Percentiles rank a stretch among this genome's conserved stretches.
phyloP scores from a whole-genome alignment of 1,140 invertebrate genomes.

The Drosophila auraria region DNA sequence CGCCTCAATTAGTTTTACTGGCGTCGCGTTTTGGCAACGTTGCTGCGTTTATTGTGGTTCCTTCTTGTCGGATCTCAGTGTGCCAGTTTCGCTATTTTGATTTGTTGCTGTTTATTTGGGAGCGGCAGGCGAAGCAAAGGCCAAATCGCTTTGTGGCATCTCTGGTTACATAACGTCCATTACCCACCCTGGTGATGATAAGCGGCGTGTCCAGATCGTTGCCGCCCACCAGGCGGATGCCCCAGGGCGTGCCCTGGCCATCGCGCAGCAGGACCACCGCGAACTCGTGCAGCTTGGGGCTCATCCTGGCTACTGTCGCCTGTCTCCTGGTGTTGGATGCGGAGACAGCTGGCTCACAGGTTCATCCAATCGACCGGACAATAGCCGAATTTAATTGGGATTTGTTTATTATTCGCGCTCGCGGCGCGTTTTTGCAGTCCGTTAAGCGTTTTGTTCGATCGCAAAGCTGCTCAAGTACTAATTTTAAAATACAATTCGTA shows the following conservation, averaged over 20 bases:
- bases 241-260: constrained; percentile 92
- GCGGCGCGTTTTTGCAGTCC: constrained; percentile 64
- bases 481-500: constrained; percentile 84
- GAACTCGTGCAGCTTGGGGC: constrained; percentile 89
- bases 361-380: constrained; percentile 22
- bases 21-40: constrained; percentile 51
- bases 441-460: constrained; percentile 81
- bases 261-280: constrained; percentile 91
- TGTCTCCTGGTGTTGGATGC: neutral
- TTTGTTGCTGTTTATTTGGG: constrained; percentile 69
- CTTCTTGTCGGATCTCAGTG: constrained; percentile 24
- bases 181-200: constrained; percentile 93
- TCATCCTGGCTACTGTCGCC: constrained; percentile 71
- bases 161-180: constrained; percentile 65
- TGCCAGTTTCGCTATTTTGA: constrained; percentile 72
- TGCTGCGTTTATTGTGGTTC: constrained; percentile 27
- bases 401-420: constrained; percentile 65
- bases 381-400: constrained; percentile 17
- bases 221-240: constrained; percentile 95
- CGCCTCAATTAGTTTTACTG: constrained; percentile 81
- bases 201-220: constrained; percentile 95
- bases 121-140: constrained; percentile 60
- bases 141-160: constrained; percentile 60
- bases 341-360: constrained; percentile 4
- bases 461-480: constrained; percentile 85